Base-by-base conservation (phyloP, 2,113 vertebrate genomes). In the Eublepharis macularius region DNA sequence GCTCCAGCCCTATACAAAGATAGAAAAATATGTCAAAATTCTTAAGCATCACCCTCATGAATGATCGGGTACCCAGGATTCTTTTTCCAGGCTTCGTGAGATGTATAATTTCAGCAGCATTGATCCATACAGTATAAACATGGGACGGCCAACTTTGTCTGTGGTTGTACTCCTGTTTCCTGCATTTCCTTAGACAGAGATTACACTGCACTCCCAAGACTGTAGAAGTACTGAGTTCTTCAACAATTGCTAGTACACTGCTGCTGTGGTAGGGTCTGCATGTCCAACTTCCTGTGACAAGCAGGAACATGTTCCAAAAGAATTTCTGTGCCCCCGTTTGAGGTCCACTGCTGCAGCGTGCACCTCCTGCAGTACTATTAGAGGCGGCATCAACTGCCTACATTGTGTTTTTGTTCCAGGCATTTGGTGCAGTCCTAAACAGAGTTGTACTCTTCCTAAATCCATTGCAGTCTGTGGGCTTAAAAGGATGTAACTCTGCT, bases 11-110 rank as follows among this genome's bases (percentile, higher is more conserved):
- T 57, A 4, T 1, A 29, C 41, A 74, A 6, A 14, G 26, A 72
- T 73, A 10, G 81, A 57, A 73, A 72, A 36, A 43, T 63, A 73
- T 36, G 60, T 86, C 82, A 86, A 82, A 87, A 92, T 85, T 29
- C 21, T 47, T 29, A 57, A 17, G 41, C 41, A n/a, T 26, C 34
- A 60, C 21, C 57, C 45, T 49, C 39, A 68, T 80, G 60, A 43
- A 68, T 10, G 1, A 49, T 49, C 32, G 12, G 45, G 11, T 34
- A 2, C 43, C 16, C 69, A 8, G 43, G 19, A 68, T 16, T 80
- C 12, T 68, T 24, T 49, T 16, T 16, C 47, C 24, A 39, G 21
- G 16, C 43, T 68, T 49, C 29, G 12, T 49, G 47, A 5, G 14
- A 26, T 54, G 21, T 54, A 54, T 82, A 57, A 72, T 72, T 17